Evolutionary conservation across 2,113 vertebrate genomes (phyloP).

Genomic region (Erythrocercus mccallii): DNA sequence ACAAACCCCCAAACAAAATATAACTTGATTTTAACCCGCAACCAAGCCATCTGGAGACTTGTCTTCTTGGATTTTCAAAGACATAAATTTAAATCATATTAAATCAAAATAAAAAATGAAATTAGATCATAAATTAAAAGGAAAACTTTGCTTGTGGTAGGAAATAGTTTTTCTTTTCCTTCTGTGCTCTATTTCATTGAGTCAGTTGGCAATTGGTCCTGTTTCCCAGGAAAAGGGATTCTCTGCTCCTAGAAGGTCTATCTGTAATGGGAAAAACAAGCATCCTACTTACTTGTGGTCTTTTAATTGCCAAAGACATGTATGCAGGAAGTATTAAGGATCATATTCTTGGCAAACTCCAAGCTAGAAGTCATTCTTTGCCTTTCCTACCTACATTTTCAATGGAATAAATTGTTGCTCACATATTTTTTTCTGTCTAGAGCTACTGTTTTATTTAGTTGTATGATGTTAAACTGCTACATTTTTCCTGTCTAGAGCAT

Average conservation of each 20-base stretch:
- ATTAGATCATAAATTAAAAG: conserved; percentile 28
- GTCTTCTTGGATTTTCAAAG: background rate
- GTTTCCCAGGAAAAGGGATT: background rate
- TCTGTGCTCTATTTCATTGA: background rate
- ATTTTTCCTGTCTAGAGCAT: background rate
- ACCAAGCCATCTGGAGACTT: conserved; percentile 2
- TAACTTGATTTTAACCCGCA: conserved; percentile 1
- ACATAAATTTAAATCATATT: conserved; percentile 2
- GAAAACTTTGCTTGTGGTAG: conserved; percentile 4
- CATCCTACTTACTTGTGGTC: background rate
- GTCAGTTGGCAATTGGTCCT: background rate
- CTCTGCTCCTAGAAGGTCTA: background rate
- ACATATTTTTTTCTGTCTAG: background rate
- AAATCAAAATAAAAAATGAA: conserved; percentile 26
- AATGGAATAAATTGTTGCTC: background rate
- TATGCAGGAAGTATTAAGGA: background rate
- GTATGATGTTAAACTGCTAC: background rate
- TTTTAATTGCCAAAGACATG: background rate
- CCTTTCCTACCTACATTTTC: background rate
- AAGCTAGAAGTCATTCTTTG: background rate
- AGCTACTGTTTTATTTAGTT: background rate
- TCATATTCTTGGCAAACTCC: background rate
- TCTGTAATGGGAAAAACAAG: background rate
- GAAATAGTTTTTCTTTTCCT: conserved; percentile 38
- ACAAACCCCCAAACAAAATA: conserved; percentile 9